phyloP scores from a whole-genome alignment of 1,140 invertebrate genomes.

The Melanaphis sacchari region DNA sequence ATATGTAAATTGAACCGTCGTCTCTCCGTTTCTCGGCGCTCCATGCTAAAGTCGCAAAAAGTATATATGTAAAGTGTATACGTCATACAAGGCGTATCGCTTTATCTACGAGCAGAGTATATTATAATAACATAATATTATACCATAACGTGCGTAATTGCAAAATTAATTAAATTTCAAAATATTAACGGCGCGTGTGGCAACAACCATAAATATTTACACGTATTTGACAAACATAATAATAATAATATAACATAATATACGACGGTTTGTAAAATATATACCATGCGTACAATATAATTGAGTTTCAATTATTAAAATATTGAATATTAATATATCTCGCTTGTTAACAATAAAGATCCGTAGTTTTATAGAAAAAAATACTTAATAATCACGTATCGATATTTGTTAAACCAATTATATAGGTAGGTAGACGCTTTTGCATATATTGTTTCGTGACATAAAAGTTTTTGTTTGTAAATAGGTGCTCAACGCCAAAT shows the following conservation, averaged over 20 bases:
- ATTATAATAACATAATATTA: not conserved
- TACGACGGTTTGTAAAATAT: not conserved
- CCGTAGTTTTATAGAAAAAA: not conserved
- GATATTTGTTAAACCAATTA: not conserved
- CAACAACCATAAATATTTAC: conserved; percentile 20
- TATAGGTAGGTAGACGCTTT: too few relatives aligned
- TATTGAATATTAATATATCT: not conserved
- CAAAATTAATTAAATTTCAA: conserved; percentile 39
- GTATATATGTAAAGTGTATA: not conserved
- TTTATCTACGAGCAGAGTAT: not conserved
- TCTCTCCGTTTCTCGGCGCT: not conserved
- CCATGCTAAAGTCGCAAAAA: not conserved
- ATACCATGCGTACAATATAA: not conserved
- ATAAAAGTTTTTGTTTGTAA: not conserved
- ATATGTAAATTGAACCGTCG: not conserved
- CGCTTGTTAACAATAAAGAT: not conserved
- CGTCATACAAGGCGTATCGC: not conserved
- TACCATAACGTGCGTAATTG: not conserved
- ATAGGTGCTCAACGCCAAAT: not conserved
- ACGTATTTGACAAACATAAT: not conserved
- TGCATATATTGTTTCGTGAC: not conserved
- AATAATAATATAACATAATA: not conserved
- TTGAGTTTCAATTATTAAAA: not conserved
- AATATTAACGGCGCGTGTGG: not conserved
- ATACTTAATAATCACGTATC: not conserved